Evolutionary conservation across 1,140 invertebrate species (phyloP), one percentile per base, ranked within the genome.

Genomic region (Anagrus nilaparvatae): DNA sequence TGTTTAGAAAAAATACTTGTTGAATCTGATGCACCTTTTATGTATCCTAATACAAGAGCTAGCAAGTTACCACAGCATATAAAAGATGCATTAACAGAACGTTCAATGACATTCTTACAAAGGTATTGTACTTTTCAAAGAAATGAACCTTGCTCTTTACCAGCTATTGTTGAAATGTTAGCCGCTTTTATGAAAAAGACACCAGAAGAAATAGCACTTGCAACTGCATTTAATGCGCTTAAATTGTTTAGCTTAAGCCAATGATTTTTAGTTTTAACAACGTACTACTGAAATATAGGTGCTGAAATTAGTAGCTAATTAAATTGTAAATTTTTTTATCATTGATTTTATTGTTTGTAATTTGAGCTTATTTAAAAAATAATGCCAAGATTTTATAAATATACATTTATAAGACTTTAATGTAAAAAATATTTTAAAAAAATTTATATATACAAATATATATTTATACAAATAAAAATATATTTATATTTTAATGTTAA

Each of bases 11-110:
- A 77, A 60, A 67, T 95, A 35, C 59, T 96, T 21, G 78, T 96
- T 1, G 90, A 95, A 69, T 93, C 88, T 3, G 92, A 96, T 70
- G 82, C 90, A 8, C 92, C 92, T 1, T 97, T 91, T 56, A 92
- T 95, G 87, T 96, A 91, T 65, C 91, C 91, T 1, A 97, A 96
- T 60, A 89, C 88, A 31, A 73, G 91, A 60, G 90, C 90, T 37
- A 91, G 88, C 14, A 95, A 95, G 64, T 63, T 97, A 51, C 86
- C 89, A 20, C 60, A 77, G 40, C 78, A 86, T 58, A 81, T 96
- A 5, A 94, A 92, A 69, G 81, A 87, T 52, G 77, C 78, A 29
- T 69, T 96, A 32, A 90, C 89, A 7, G 84, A 91, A 69, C 78
- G 87, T 71, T 90, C 76, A n/a, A 60, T 73, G 53, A 75, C 65